A percentile compares a stretch with the other conserved stretches of the same genome.
These are phyloP conservation scores for Eupithecia subumbrata DNA, from an alignment of 2,888 invertebrate species.

Conservation along the genomic window DNA sequence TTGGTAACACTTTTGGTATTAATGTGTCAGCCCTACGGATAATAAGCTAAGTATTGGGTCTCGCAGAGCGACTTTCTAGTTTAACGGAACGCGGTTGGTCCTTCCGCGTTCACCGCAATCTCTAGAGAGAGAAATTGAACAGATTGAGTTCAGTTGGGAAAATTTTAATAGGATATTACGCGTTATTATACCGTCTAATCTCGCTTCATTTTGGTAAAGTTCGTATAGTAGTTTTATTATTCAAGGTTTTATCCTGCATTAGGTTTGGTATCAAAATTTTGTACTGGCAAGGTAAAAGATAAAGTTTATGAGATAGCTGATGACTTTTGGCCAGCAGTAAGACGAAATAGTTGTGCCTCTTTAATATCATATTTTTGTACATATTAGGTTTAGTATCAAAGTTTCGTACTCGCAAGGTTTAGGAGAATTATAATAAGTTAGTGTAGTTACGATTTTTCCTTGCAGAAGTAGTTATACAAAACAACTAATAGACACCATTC, in stretches of 20 bases:
- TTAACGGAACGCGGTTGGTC: constrained; percentile 44
- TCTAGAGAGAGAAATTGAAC: constrained; percentile 47
- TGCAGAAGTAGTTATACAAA: no score
- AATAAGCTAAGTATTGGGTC: constrained; percentile 47
- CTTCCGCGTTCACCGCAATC: constrained; percentile 45
- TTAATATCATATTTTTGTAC: not conserved
- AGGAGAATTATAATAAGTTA: no score
- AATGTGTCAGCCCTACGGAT: constrained; percentile 47
- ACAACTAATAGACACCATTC: no score
- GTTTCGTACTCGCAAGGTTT: not conserved
- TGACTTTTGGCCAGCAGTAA: not conserved
- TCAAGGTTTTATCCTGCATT: not conserved
- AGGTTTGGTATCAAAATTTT: not conserved
- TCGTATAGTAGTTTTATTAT: constrained; percentile 12
- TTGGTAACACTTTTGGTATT: constrained; percentile 45
- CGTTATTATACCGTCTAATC: constrained; percentile 30
- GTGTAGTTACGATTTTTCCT: no score
- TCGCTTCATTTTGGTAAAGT: constrained; percentile 25
- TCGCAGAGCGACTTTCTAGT: constrained; percentile 46
- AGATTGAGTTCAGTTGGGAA: constrained; percentile 42
- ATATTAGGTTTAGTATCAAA: no score
- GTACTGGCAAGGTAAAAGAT: not conserved
- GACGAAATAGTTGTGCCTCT: not conserved
- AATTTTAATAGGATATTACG: constrained; percentile 42
- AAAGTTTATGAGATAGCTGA: not conserved